Percentiles rank a stretch among this genome's conserved stretches.
Evolutionary conservation across 2,113 vertebrate species (phyloP).

Genomic region (Pachypanchax playfairii): DNA sequence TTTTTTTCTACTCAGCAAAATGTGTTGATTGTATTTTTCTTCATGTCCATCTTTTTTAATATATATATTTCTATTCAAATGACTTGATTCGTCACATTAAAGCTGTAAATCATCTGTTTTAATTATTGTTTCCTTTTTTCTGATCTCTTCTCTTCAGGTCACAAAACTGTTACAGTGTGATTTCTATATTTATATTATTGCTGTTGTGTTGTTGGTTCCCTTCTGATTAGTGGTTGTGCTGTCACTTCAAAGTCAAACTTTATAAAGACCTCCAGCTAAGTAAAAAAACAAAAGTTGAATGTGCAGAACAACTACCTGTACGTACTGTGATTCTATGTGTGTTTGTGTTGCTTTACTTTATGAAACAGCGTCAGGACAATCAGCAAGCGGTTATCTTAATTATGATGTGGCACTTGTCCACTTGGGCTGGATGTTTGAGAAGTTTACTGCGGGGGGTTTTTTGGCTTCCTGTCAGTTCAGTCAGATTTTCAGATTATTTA

Average conservation of each 20-base stretch:
- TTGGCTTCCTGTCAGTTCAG: constrained; percentile 26
- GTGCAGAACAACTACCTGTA: constrained; percentile 18
- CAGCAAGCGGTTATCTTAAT: constrained; percentile 54
- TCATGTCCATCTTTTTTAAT: constrained; percentile 39
- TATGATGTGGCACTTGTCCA: constrained; percentile 47
- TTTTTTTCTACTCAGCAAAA: constrained; percentile 46
- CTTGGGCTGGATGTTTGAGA: constrained; percentile 7
- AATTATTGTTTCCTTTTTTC: background rate
- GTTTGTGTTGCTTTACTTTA: constrained; percentile 42
- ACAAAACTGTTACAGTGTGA: constrained; percentile 6
- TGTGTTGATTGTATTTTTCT: constrained; percentile 34
- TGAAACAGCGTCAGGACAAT: constrained; percentile 37
- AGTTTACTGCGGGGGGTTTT: constrained; percentile 10
- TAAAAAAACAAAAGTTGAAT: constrained; percentile 13
- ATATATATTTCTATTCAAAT: constrained; percentile 2
- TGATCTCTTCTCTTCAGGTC: background rate
- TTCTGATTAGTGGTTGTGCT: constrained; percentile 46
- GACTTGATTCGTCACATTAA: background rate
- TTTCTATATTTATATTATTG: constrained; percentile 58
- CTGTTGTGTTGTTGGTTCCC: constrained; percentile 32
- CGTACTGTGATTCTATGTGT: constrained; percentile 27
- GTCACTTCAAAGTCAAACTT: constrained; percentile 10
- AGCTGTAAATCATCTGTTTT: constrained; percentile 25
- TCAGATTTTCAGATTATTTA: constrained; percentile 1
- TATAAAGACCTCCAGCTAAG: constrained; percentile 2